These are phyloP conservation scores for Tachypleus tridentatus DNA, from an alignment of 1,140 invertebrate species.

Conservation along the genomic window DNA sequence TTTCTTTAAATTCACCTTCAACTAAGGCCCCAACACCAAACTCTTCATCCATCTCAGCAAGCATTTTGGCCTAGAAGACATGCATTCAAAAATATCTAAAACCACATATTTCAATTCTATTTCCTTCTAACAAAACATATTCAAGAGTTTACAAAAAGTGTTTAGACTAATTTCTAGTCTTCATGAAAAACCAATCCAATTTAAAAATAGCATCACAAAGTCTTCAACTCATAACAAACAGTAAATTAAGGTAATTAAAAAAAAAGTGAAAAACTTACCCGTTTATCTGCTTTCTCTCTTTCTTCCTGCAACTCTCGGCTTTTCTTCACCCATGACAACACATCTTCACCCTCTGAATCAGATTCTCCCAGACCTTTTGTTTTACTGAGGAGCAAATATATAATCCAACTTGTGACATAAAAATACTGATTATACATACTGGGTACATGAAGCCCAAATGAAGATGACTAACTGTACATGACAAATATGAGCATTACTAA, in stretches of 20 bases:
- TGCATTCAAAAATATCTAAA: constrained; percentile 13
- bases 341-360: constrained; percentile 41
- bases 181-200: constrained; percentile 3
- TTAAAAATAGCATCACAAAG: background rate
- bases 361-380: constrained; percentile 22
- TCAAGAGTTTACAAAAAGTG: background rate
- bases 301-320: constrained; percentile 62
- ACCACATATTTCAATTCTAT: too few relatives aligned
- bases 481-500: background rate
- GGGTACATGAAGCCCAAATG: too few relatives aligned
- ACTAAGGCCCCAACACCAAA: constrained; percentile 80
- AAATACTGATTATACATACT: background rate
- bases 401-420: constrained; percentile 2
- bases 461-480: too few relatives aligned
- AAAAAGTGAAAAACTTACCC: constrained; percentile 47
- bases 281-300: constrained; percentile 71
- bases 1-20: constrained; percentile 55
- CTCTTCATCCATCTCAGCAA: constrained; percentile 89
- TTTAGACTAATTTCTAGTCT: background rate
- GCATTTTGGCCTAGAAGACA: constrained; percentile 59
- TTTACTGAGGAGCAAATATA: constrained; percentile 32
- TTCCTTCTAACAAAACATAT: too few relatives aligned
- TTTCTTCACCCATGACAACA: constrained; percentile 66
- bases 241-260: background rate
- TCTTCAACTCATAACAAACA: background rate